Conservation (phyloP, 2,888 invertebrate species). For the Cacoxenus indagator region DNA sequence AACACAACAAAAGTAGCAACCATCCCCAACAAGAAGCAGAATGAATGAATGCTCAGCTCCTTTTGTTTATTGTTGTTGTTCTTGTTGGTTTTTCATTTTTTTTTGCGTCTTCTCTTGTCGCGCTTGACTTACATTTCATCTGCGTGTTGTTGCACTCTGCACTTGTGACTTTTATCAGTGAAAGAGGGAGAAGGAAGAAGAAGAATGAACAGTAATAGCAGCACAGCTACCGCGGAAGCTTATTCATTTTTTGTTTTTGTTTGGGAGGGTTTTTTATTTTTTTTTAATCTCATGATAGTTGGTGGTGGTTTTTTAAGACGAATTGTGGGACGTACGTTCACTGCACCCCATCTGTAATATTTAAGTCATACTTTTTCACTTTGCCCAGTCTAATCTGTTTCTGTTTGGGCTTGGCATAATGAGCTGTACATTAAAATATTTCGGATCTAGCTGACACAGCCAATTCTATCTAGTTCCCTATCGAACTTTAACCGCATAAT, state of each 20-base stretch:
- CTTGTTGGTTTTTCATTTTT: conserved; percentile 18
- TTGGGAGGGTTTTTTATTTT: too few relatives aligned
- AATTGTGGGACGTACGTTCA: too few relatives aligned
- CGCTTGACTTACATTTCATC: conserved; percentile 60
- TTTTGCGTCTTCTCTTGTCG: conserved; percentile 33
- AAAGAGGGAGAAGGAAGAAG: conserved; percentile 20
- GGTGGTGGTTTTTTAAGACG: too few relatives aligned
- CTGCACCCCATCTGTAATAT: too few relatives aligned
- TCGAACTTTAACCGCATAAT: too few relatives aligned
- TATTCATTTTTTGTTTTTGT: neutral
- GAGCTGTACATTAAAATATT: too few relatives aligned
- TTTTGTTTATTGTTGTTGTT: neutral
- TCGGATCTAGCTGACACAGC: too few relatives aligned
- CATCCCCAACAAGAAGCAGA: neutral
- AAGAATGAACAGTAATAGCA: conserved; percentile 19
- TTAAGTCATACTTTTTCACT: too few relatives aligned
- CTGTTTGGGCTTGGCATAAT: too few relatives aligned
- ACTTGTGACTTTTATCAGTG: conserved; percentile 52
- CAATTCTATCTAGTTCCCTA: too few relatives aligned
- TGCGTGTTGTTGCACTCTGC: conserved; percentile 34
- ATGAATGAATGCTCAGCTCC: neutral
- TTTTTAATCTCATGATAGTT: too few relatives aligned
- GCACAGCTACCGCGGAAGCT: neutral
- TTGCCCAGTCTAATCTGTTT: too few relatives aligned
- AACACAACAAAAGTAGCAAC: neutral